phyloP scores from a whole-genome alignment of 2,888 invertebrate genomes.

The Dermolepida albohirtum region DNA sequence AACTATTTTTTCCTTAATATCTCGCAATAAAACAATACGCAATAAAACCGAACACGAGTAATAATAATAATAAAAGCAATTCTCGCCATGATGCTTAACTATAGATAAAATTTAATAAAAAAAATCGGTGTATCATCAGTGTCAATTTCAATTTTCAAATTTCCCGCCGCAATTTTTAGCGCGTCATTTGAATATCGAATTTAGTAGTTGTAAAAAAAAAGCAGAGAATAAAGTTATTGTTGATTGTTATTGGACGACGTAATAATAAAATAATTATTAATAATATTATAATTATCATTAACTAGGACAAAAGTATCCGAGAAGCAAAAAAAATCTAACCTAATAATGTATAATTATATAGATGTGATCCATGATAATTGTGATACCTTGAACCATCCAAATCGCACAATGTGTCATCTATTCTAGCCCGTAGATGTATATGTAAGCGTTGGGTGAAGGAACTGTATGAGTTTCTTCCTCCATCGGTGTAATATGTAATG shows the following conservation, averaged over 20 bases:
- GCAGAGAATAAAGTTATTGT: constrained; percentile 6
- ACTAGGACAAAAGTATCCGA: neutral
- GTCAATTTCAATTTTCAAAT: neutral
- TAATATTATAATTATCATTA: constrained; percentile 10
- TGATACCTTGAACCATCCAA: constrained; percentile 53
- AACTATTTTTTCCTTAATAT: no score
- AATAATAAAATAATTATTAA: constrained; percentile 11
- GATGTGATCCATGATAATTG: constrained; percentile 50
- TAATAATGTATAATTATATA: constrained; percentile 39
- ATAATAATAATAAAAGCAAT: no score
- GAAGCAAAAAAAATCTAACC: constrained; percentile 23
- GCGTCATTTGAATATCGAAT: constrained; percentile 25
- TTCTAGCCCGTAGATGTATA: neutral
- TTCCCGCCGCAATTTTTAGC: neutral
- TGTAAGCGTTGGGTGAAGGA: neutral
- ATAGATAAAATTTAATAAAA: no score
- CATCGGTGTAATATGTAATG: neutral
- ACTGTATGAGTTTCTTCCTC: neutral
- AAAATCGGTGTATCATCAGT: no score
- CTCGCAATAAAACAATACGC: no score
- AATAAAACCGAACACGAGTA: no score
- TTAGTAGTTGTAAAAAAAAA: constrained; percentile 31
- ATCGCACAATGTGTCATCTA: constrained; percentile 41
- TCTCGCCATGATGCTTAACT: no score
- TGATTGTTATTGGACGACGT: constrained; percentile 15